A percentile compares a stretch with the other conserved stretches of the same genome.
phyloP scores from a whole-genome alignment of 1,140 invertebrate genomes.

The Heterodera schachtii region DNA sequence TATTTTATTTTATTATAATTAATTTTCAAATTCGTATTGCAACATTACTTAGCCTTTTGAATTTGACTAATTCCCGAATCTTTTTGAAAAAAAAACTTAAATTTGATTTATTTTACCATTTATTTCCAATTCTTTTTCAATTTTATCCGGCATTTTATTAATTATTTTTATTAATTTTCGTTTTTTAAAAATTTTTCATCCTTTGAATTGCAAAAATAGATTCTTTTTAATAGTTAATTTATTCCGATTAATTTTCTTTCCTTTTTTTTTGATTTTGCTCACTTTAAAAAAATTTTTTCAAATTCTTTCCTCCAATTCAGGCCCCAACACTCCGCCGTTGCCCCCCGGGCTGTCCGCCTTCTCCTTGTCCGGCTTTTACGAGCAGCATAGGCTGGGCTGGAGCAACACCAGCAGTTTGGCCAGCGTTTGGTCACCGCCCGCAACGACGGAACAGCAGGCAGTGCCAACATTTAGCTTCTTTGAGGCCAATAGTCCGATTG shows the following conservation, averaged over 20 bases:
- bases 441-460: neutral
- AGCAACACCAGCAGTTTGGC: constrained; percentile 10
- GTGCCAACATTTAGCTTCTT: constrained; percentile 1
- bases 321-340: neutral
- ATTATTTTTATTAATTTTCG: neutral
- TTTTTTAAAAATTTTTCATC: neutral
- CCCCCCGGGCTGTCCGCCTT: neutral
- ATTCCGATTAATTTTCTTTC: neutral
- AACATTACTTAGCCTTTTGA: too few species aligned
- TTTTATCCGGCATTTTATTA: too few species aligned
- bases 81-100: too few species aligned
- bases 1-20: too few species aligned
- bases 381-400: neutral
- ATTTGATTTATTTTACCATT: too few species aligned
- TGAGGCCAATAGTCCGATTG: neutral
- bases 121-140: too few species aligned
- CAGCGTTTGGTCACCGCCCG: constrained; percentile 5
- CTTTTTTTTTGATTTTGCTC: neutral
- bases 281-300: too few species aligned
- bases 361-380: neutral
- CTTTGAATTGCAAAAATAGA: too few species aligned
- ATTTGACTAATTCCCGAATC: too few species aligned
- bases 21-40: too few species aligned
- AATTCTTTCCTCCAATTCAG: neutral
- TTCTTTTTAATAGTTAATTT: too few species aligned